Conservation (phyloP, 2,888 invertebrate genomes). For the Plagiodera versicolora region DNA sequence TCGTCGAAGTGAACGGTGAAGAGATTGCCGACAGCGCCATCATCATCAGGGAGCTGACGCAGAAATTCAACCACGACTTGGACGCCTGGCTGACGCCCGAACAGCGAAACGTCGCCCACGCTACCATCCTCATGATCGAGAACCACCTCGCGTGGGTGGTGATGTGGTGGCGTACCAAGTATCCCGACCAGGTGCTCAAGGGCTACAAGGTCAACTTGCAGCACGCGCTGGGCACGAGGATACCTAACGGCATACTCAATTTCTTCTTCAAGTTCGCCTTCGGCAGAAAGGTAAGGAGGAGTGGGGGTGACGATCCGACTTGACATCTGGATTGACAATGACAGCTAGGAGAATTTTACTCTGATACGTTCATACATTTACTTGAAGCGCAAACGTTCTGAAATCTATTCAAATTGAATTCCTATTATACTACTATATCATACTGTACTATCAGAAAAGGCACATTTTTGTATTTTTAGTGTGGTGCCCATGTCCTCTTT, state of each 20-base stretch:
- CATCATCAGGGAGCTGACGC: constrained; percentile 84
- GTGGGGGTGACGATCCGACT: too few species aligned
- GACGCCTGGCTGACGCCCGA: constrained; percentile 81
- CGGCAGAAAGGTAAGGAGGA: constrained; percentile 72
- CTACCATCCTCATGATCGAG: constrained; percentile 93
- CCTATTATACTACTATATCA: too few species aligned
- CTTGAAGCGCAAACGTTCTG: too few species aligned
- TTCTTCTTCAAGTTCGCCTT: constrained; percentile 88
- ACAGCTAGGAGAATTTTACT: too few species aligned
- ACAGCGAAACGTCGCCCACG: constrained; percentile 86
- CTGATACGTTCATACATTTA: too few species aligned
- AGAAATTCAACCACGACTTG: constrained; percentile 80
- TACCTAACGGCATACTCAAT: constrained; percentile 85
- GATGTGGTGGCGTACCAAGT: constrained; percentile 92
- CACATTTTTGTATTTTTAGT: too few species aligned
- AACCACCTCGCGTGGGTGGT: constrained; percentile 92
- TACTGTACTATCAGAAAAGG: too few species aligned
- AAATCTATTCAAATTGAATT: too few species aligned
- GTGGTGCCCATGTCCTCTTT: too few species aligned
- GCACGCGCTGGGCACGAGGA: constrained; percentile 81
- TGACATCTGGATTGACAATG: too few species aligned
- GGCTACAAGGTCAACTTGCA: constrained; percentile 91
- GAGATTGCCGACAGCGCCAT: constrained; percentile 91
- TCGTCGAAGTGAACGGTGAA: constrained; percentile 92
- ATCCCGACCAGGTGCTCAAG: constrained; percentile 85